A percentile compares a stretch with the other conserved stretches of the same genome.
phyloP scores from a whole-genome alignment of 2,888 invertebrate species.

The Mythimna albipuncta region DNA sequence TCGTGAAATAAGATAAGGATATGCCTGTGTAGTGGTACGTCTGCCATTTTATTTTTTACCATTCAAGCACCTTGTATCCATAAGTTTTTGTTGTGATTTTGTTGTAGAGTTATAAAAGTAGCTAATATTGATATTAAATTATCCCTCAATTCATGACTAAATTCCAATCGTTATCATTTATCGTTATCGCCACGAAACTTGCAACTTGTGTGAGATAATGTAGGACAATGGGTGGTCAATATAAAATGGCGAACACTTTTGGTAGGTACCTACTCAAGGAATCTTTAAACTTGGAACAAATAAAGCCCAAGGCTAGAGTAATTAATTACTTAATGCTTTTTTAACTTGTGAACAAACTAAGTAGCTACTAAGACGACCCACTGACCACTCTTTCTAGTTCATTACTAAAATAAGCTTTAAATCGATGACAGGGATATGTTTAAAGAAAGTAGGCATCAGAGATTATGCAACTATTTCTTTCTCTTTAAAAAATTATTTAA shows the following conservation, averaged over 20 bases:
- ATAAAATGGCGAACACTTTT: slow-evolving; percentile 1
- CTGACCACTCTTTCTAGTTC: too few species aligned
- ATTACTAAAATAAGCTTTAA: too few species aligned
- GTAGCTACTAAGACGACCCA: too few species aligned
- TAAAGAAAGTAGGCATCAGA: too few species aligned
- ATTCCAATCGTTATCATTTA: slow-evolving; percentile 10
- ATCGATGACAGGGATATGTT: too few species aligned
- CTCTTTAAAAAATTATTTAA: too few species aligned
- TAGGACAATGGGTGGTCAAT: neutral
- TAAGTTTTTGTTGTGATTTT: neutral
- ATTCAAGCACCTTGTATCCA: neutral
- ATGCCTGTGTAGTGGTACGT: neutral
- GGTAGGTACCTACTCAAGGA: neutral
- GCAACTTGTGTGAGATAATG: neutral
- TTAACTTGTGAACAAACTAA: neutral
- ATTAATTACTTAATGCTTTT: neutral
- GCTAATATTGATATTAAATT: neutral
- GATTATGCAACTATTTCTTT: too few species aligned
- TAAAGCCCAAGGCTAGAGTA: neutral
- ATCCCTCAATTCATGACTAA: too few species aligned
- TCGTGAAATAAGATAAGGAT: neutral
- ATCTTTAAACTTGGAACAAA: neutral
- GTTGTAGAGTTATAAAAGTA: neutral
- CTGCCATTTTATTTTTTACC: slow-evolving; percentile 6
- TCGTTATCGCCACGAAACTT: neutral